phyloP scores from a whole-genome alignment of 2,888 invertebrate genomes.

The Hartigia nigra region DNA sequence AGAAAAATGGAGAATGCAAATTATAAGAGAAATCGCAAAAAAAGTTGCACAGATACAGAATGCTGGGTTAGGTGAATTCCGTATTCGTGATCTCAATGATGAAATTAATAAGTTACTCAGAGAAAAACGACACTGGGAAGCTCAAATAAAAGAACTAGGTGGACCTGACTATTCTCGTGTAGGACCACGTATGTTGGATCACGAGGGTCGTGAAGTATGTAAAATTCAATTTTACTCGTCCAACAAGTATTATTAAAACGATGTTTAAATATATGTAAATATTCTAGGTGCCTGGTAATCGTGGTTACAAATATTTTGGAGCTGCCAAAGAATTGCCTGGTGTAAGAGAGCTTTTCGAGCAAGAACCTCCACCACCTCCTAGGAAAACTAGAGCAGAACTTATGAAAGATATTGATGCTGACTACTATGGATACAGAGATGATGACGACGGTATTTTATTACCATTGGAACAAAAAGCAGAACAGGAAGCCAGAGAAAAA shows the following conservation, averaged over 20 bases:
- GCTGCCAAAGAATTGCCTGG: constrained; percentile 98
- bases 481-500: constrained; percentile 73
- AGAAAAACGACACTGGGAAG: constrained; percentile 98
- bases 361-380: constrained; percentile 90
- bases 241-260: neutral
- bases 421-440: constrained; percentile 98
- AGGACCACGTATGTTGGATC: constrained; percentile 93
- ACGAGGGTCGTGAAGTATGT: constrained; percentile 85
- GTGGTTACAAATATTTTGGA: constrained; percentile 99
- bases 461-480: constrained; percentile 86
- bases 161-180: constrained; percentile 94
- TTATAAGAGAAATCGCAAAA: constrained; percentile 96
- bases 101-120: constrained; percentile 98
- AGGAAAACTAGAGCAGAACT: constrained; percentile 94
- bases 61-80: constrained; percentile 98
- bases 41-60: constrained; percentile 99
- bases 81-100: constrained; percentile 97
- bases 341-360: constrained; percentile 96
- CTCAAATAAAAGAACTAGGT: constrained; percentile 93
- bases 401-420: constrained; percentile 98
- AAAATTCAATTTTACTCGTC: neutral
- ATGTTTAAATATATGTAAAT: neutral
- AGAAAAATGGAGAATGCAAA: constrained; percentile 96
- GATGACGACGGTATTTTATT: constrained; percentile 97
- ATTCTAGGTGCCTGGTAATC: constrained; percentile 88